Conservation (phyloP, 1,140 invertebrate species). For the Pseudomyrmex dendroicus region DNA sequence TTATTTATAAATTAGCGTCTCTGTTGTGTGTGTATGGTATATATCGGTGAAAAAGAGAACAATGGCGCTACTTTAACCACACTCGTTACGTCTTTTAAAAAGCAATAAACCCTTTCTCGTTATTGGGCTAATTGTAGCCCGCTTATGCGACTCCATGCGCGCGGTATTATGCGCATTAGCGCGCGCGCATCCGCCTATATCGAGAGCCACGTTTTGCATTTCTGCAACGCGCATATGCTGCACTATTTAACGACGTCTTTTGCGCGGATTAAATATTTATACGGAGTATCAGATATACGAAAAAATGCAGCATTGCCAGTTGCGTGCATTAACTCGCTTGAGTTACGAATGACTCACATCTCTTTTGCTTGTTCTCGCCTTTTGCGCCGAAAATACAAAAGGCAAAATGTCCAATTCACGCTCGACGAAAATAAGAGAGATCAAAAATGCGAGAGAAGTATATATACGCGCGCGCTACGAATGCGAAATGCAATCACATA, state of each 20-base stretch:
- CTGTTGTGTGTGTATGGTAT: neutral
- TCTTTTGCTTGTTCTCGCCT: constrained; percentile 9
- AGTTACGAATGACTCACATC: constrained; percentile 12
- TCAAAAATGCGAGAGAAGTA: no score
- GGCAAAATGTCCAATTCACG: no score
- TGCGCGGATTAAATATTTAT: constrained; percentile 56
- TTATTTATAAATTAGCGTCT: no score
- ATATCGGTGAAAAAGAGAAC: constrained; percentile 19
- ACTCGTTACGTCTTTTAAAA: constrained; percentile 50
- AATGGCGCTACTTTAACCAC: neutral
- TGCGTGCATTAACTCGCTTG: constrained; percentile 30
- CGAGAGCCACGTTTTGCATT: constrained; percentile 28
- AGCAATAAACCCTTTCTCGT: constrained; percentile 25
- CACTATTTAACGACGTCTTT: constrained; percentile 47
- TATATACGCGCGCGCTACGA: no score
- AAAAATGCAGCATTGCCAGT: constrained; percentile 14
- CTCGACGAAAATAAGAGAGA: no score
- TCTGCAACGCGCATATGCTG: constrained; percentile 19
- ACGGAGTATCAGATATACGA: neutral
- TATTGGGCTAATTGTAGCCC: constrained; percentile 56
- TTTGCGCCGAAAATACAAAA: neutral
- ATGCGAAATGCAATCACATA: neutral
- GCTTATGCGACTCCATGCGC: constrained; percentile 40
- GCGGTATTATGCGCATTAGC: constrained; percentile 52
- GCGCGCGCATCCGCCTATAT: neutral